Percentiles rank a stretch among this genome's conserved stretches.
Conservation (phyloP, 1,140 invertebrate genomes). For the Scaptomyza graminum region DNA sequence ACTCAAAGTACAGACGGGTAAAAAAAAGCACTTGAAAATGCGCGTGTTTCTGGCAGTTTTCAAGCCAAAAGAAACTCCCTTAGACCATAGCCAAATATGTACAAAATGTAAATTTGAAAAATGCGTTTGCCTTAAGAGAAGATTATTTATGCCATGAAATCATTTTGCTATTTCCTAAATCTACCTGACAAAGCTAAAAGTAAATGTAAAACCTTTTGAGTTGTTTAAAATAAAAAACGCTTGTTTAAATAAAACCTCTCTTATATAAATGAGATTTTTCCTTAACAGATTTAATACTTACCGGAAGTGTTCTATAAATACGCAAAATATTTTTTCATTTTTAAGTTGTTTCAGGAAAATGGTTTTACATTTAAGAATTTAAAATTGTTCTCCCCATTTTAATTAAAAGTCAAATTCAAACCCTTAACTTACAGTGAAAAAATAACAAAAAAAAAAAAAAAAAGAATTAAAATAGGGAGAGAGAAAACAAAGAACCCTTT, state of each 20-base stretch:
- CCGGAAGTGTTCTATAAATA: neutral
- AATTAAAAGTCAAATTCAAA: conserved; percentile 51
- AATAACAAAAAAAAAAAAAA: neutral
- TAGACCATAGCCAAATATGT: conserved; percentile 4
- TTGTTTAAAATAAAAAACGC: no score
- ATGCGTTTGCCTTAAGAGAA: conserved; percentile 26
- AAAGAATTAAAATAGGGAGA: neutral
- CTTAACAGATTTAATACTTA: neutral
- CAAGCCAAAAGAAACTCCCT: conserved; percentile 29
- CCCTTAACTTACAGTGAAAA: conserved; percentile 15
- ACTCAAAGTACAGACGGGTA: conserved; percentile 17
- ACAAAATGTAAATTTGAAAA: conserved; percentile 5
- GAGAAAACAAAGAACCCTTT: conserved; percentile 5
- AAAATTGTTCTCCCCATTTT: conserved; percentile 48
- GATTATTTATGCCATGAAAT: conserved; percentile 3
- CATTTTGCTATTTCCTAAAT: neutral
- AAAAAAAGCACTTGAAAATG: conserved; percentile 54
- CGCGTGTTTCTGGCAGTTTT: conserved; percentile 74
- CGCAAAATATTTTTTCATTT: neutral
- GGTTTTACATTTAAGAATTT: conserved; percentile 62
- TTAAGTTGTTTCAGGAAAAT: conserved; percentile 29
- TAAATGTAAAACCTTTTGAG: no score
- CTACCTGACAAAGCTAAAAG: neutral
- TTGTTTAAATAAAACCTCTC: no score
- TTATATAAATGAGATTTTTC: neutral